Evolutionary conservation across 2,888 invertebrate genomes (phyloP).

Genomic region (Listrodromus nycthemerus): DNA sequence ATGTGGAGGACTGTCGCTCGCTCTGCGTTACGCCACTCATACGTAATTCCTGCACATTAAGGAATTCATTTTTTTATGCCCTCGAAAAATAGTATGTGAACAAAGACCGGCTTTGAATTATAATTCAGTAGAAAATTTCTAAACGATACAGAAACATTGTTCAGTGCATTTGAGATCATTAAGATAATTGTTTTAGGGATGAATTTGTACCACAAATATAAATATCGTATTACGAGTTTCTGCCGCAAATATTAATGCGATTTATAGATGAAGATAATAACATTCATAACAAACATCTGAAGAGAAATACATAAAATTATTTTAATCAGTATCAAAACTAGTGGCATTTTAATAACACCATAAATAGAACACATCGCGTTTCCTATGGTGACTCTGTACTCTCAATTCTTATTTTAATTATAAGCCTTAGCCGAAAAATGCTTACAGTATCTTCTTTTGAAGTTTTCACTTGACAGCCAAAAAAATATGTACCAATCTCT

Average conservation of each 20-base stretch:
- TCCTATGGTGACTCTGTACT: neutral
- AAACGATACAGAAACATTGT: neutral
- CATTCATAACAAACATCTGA: neutral
- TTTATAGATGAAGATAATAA: neutral
- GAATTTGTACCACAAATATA: neutral
- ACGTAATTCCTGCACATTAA: constrained; percentile 62
- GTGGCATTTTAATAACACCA: neutral
- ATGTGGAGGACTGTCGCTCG: constrained; percentile 30
- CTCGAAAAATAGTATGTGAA: constrained; percentile 16
- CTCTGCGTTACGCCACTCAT: constrained; percentile 64
- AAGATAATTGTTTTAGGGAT: neutral
- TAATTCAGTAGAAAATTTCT: neutral
- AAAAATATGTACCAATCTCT: neutral
- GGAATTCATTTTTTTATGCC: constrained; percentile 38
- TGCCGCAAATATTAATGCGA: neutral
- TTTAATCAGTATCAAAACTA: neutral
- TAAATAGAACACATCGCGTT: neutral
- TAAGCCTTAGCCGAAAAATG: neutral
- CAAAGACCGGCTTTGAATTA: neutral
- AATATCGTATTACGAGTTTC: neutral
- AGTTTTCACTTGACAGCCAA: neutral
- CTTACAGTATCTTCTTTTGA: neutral
- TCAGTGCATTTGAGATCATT: neutral
- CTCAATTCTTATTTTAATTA: neutral
- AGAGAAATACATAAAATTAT: neutral